Base-by-base conservation (phyloP, 1,140 invertebrate species). In the Drosophila teissieri region DNA sequence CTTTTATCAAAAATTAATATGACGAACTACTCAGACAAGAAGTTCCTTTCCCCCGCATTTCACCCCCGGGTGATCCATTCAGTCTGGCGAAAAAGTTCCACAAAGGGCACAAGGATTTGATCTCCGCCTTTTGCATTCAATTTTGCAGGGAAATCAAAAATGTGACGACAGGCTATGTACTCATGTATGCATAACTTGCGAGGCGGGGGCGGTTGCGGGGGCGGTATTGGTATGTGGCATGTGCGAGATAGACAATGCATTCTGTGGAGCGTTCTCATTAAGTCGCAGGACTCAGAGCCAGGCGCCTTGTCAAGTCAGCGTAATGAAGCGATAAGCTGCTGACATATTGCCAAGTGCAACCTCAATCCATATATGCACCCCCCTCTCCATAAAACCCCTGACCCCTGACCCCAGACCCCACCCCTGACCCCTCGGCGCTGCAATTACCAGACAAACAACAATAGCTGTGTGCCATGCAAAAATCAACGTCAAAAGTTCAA, bases 281-380 rank as follows among this genome's bases (percentile, higher is more conserved):
- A 82, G 79, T 74, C 74, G 45, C 27, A 69, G 52, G 64, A 63
- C 58, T 63, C 55, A 46, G 64, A 63, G 54, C 68, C 55, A 46
- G 67, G 55, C 56, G 67, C 75, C 76, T 58, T 79, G 76, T 78
- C 76, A 79, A 78, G 74, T 62, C 63, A 73, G 80, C 80, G 80
- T 83, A 83, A 83, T 83, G 80, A 83, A 83, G 80, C 80, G 80
- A 83, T 83, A 83, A 83, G 80, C 80, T 78, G 79, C 78, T 78
- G 79, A 82, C 79, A 82, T 82, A 82, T 82, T 82, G 80, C 80
- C 79, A 82, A 78, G 74, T 62, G 69, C 80, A 83, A 83, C 80
- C 80, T 83, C 80, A 83, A 83, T 83, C 73, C 63, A 76, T 76
- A 60, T 39, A 52, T 65, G 52, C 24, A 24, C 10, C 42, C 31